Evolutionary conservation across 2,888 invertebrate genomes (phyloP).

Genomic region (Pecten maximus): DNA sequence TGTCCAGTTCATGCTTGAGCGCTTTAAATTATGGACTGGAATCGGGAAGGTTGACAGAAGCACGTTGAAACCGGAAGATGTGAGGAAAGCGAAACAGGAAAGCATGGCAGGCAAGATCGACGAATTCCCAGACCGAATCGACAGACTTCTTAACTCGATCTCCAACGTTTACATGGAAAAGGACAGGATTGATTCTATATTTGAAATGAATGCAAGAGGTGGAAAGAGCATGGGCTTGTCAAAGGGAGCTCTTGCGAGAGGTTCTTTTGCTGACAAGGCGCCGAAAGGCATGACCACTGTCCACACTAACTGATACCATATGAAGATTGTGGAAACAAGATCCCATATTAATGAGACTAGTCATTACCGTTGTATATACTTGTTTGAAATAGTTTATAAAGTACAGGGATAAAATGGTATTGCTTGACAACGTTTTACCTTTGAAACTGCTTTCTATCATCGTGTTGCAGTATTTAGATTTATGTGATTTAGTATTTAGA

Average conservation of each 20-base stretch:
- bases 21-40: constrained; percentile 75
- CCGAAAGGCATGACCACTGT: background rate
- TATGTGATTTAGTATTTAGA: background rate
- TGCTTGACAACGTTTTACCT: background rate
- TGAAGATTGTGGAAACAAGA: background rate
- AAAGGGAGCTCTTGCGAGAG: background rate
- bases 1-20: constrained; percentile 79
- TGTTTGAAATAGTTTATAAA: background rate
- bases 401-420: background rate
- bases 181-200: constrained; percentile 68
- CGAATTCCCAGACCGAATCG: constrained; percentile 80
- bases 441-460: background rate
- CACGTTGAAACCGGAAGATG: constrained; percentile 60
- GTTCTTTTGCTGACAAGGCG: background rate
- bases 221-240: background rate
- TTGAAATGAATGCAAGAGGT: constrained; percentile 54
- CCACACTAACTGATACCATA: background rate
- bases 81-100: constrained; percentile 55
- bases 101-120: constrained; percentile 68
- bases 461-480: background rate
- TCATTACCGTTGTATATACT: background rate
- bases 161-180: constrained; percentile 80
- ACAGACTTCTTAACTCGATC: constrained; percentile 79
- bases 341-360: too few species aligned
- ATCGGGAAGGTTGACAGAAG: constrained; percentile 59